phyloP scores from a whole-genome alignment of 1,140 invertebrate species.

The Cephus cinctus region DNA sequence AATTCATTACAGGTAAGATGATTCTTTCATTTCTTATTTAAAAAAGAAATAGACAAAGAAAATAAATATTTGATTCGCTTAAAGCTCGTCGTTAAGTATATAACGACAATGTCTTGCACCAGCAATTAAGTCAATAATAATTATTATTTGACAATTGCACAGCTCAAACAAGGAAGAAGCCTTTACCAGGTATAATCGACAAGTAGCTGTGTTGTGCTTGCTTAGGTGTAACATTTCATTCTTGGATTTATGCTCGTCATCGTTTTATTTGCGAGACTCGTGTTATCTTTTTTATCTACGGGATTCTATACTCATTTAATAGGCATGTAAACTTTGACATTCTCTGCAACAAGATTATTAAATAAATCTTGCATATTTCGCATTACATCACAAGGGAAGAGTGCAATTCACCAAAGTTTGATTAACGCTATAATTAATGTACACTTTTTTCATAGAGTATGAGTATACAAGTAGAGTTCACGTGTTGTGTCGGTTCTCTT shows the following conservation, averaged over 20 bases:
- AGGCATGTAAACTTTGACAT: too few relatives aligned
- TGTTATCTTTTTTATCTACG: neutral
- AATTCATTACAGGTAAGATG: constrained; percentile 76
- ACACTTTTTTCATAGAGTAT: too few relatives aligned
- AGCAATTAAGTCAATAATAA: constrained; percentile 2
- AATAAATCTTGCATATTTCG: too few relatives aligned
- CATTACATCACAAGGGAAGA: too few relatives aligned
- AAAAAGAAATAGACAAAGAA: constrained; percentile 7
- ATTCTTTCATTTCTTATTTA: constrained; percentile 8
- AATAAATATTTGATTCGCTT: constrained; percentile 14
- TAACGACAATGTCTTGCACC: neutral
- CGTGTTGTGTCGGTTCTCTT: too few relatives aligned
- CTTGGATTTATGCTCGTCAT: too few relatives aligned
- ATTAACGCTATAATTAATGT: too few relatives aligned
- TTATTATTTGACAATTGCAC: constrained; percentile 39
- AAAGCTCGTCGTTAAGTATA: neutral
- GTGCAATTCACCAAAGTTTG: too few relatives aligned
- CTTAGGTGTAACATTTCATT: constrained; percentile 11
- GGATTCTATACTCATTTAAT: neutral
- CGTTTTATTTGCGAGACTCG: too few relatives aligned
- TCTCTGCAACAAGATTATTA: too few relatives aligned
- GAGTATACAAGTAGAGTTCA: too few relatives aligned
- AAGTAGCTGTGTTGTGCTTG: constrained; percentile 28
- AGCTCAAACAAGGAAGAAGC: constrained; percentile 55
- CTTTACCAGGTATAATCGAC: constrained; percentile 45